phyloP scores from a whole-genome alignment of 92 coral and sea anemone species.

The Nematostella vectensis region DNA sequence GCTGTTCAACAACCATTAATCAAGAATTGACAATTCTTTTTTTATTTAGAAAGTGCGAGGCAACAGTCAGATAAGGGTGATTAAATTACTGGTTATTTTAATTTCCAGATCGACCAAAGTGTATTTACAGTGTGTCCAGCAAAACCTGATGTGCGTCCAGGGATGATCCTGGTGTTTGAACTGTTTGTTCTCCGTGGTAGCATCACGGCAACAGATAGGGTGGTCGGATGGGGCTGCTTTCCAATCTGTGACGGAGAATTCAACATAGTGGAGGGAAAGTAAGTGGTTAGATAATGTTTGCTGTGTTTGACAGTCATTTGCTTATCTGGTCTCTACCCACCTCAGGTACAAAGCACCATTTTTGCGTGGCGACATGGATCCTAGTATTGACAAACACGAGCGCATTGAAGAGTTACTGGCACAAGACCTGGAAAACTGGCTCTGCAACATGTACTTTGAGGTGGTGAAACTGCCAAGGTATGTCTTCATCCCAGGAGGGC shows the following conservation, averaged over 20 bases:
- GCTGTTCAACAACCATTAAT: too few species aligned
- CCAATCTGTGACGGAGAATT: constrained; percentile 96
- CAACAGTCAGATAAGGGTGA: too few species aligned
- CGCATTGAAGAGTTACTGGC: constrained; percentile 90
- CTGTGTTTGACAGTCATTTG: not conserved
- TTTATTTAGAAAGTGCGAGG: too few species aligned
- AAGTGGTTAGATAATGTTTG: constrained; percentile 10
- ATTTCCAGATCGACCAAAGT: constrained; percentile 90
- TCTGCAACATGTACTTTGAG: constrained; percentile 94
- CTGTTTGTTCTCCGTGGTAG: constrained; percentile 88
- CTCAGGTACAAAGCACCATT: constrained; percentile 90
- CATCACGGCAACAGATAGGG: constrained; percentile 95
- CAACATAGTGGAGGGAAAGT: constrained; percentile 96
- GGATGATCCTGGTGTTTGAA: constrained; percentile 95
- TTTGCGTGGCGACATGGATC: constrained; percentile 94
- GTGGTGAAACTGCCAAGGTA: constrained; percentile 91
- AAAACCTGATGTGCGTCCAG: constrained; percentile 94
- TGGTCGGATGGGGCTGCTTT: constrained; percentile 98
- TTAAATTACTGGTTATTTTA: too few species aligned
- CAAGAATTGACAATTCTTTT: too few species aligned
- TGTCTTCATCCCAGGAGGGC: too few species aligned
- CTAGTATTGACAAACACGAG: constrained; percentile 86
- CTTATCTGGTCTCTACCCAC: not conserved
- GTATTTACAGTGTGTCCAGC: constrained; percentile 99
- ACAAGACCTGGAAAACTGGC: constrained; percentile 94